Evolutionary conservation across 2,797 vertebrate genomes (phyloP).

Genomic region (Ctenopoma multispine): DNA sequence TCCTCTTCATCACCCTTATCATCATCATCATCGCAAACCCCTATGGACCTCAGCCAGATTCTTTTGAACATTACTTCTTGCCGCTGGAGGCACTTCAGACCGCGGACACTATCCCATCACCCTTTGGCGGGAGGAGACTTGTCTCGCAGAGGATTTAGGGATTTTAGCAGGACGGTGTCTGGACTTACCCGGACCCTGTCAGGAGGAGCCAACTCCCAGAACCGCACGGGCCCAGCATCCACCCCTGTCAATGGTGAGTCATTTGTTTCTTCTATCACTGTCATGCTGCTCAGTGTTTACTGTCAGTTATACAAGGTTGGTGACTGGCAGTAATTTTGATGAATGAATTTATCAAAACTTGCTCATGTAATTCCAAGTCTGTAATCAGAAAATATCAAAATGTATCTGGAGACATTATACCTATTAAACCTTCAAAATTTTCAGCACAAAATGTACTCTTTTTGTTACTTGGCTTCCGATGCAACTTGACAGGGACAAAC

Average conservation of each 20-base stretch:
- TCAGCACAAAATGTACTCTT: too few species aligned
- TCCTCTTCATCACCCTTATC: slow-evolving; percentile 49
- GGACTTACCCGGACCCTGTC: slow-evolving; percentile 90
- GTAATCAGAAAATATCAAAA: too few species aligned
- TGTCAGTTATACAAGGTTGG: background rate
- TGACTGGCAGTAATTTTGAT: too few species aligned
- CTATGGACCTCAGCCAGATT: slow-evolving; percentile 95
- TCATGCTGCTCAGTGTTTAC: background rate
- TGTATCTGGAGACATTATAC: too few species aligned
- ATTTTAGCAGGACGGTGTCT: slow-evolving; percentile 86
- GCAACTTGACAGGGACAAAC: too few species aligned
- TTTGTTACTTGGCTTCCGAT: too few species aligned
- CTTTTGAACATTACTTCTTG: slow-evolving; percentile 97
- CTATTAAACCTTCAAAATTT: too few species aligned
- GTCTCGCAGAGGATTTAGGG: slow-evolving; percentile 89
- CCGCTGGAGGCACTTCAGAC: slow-evolving; percentile 99
- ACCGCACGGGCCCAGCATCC: slow-evolving; percentile 86
- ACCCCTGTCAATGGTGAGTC: slow-evolving; percentile 81
- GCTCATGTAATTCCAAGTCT: too few species aligned
- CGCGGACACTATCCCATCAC: slow-evolving; percentile 96
- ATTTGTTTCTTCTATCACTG: background rate
- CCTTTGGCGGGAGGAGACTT: slow-evolving; percentile 87
- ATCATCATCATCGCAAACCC: slow-evolving; percentile 61
- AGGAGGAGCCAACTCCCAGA: slow-evolving; percentile 87
- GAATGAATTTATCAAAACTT: too few species aligned